These are phyloP conservation scores for Mesochorus sp. DNA, from an alignment of 2,888 invertebrate genomes.

Conservation along the genomic window DNA sequence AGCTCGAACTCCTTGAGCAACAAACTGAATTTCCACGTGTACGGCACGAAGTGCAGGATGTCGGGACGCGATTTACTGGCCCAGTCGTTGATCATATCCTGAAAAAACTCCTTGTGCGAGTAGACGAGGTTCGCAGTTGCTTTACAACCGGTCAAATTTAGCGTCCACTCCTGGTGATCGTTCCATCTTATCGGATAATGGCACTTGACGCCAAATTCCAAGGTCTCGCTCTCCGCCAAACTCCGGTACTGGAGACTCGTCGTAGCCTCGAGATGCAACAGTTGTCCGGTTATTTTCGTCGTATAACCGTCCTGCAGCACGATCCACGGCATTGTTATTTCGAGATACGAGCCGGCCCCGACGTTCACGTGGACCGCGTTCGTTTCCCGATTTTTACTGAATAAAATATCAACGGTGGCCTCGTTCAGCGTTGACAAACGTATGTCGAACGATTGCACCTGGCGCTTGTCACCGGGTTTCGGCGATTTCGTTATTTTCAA, in stretches of 20 bases:
- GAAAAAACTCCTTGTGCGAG: constrained; percentile 97
- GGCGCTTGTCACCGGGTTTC: constrained; percentile 93
- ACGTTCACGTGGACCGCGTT: constrained; percentile 98
- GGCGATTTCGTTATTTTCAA: constrained; percentile 91
- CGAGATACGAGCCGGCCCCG: constrained; percentile 97
- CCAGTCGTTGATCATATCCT: constrained; percentile 98
- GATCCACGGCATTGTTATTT: constrained; percentile 98
- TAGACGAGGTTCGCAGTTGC: constrained; percentile 96
- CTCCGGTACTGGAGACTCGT: constrained; percentile 97
- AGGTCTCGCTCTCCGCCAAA: constrained; percentile 95
- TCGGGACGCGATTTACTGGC: constrained; percentile 96
- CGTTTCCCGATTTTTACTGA: constrained; percentile 97
- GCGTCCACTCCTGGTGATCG: constrained; percentile 96
- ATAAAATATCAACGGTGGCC: constrained; percentile 97
- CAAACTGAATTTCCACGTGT: constrained; percentile 96
- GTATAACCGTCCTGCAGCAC: constrained; percentile 93
- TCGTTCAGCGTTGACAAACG: constrained; percentile 95
- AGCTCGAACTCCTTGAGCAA: constrained; percentile 97
- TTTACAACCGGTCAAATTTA: constrained; percentile 96
- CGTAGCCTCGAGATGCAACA: constrained; percentile 96
- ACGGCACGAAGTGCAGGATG: constrained; percentile 96
- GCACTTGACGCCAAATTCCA: constrained; percentile 94
- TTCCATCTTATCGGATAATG: constrained; percentile 98
- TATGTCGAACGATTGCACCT: constrained; percentile 96
- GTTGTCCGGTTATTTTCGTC: constrained; percentile 95